phyloP scores from a whole-genome alignment of 2,888 invertebrate genomes.

The Apamea epomidion region DNA sequence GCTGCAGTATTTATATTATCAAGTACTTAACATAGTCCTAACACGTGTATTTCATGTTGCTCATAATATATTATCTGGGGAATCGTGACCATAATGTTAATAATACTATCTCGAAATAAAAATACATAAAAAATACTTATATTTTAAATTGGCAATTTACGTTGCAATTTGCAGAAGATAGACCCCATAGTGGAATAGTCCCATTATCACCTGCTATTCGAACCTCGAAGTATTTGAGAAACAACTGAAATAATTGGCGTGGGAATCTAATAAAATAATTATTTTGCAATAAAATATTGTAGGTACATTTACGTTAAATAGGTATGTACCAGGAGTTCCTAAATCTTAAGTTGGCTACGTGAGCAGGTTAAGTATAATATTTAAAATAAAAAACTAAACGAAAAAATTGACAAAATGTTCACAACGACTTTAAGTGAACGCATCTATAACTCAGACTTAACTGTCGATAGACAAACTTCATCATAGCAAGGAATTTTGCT shows the following conservation, averaged over 20 bases:
- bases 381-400: background rate
- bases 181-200: background rate
- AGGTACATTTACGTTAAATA: background rate
- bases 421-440: constrained; percentile 5
- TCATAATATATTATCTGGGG: background rate
- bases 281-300: background rate
- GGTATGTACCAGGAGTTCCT: background rate
- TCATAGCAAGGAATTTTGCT: background rate
- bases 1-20: background rate
- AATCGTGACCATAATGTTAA: background rate
- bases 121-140: background rate
- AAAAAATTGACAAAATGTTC: background rate
- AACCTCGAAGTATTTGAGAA: background rate
- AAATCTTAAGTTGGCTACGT: background rate
- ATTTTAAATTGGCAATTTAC: background rate
- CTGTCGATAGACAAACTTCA: background rate
- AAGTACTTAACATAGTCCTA: background rate
- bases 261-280: background rate
- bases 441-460: background rate
- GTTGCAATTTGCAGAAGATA: background rate
- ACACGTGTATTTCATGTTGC: background rate
- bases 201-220: background rate
- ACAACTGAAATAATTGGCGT: background rate
- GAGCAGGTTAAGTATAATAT: background rate
- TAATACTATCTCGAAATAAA: background rate